Conservation (phyloP, 1,140 invertebrate species). For the Euura lappo region DNA sequence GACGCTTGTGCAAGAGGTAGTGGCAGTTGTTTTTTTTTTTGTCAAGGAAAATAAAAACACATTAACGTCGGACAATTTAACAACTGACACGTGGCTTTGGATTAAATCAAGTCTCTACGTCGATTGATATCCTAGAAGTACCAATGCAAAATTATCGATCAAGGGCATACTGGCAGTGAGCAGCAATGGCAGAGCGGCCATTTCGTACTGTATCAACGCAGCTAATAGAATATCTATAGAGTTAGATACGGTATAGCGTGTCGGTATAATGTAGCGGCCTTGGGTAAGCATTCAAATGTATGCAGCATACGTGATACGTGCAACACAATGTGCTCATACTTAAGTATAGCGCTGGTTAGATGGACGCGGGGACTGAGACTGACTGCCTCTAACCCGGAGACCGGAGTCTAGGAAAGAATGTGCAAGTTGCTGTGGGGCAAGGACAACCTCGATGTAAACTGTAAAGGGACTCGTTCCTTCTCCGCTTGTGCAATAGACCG, state of each 20-base stretch:
- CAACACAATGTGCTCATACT: constrained; percentile 30
- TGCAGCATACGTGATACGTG: constrained; percentile 28
- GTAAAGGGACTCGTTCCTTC: constrained; percentile 41
- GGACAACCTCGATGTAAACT: constrained; percentile 28
- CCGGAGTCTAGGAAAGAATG: constrained; percentile 43
- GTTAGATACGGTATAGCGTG: constrained; percentile 1
- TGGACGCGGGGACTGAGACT: constrained; percentile 19
- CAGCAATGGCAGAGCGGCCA: not conserved
- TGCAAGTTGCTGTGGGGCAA: constrained; percentile 36
- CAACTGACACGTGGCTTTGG: not conserved
- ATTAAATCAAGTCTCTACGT: too few relatives aligned
- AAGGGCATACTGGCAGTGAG: not conserved
- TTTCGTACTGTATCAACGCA: not conserved
- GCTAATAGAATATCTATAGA: not conserved
- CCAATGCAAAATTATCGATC: not conserved
- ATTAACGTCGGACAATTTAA: not conserved
- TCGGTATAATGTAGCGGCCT: constrained; percentile 33
- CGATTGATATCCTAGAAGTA: too few relatives aligned
- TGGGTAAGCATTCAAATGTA: constrained; percentile 43
- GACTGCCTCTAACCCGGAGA: constrained; percentile 29
- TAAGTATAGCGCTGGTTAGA: constrained; percentile 21
- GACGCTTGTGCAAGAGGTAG: not conserved
- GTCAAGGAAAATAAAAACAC: not conserved
- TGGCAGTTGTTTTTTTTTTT: not conserved
- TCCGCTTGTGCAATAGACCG: constrained; percentile 27